Conservation (phyloP, 2,888 invertebrate genomes). For the Apoda limacodes region DNA sequence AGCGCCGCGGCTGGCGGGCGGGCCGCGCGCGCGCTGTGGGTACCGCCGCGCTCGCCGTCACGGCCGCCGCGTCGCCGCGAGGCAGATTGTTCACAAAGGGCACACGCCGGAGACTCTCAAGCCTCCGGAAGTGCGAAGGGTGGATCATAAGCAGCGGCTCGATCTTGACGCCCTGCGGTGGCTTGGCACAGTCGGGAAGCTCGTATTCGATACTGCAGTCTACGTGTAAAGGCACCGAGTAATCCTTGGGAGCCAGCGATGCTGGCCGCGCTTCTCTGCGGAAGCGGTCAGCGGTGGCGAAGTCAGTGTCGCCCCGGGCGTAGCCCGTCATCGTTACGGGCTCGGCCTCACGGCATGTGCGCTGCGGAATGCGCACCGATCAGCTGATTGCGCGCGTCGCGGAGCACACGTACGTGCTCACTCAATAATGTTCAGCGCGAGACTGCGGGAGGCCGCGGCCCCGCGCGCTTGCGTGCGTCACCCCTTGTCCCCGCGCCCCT, state of each 20-base stretch:
- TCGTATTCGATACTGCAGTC: slow-evolving; percentile 94
- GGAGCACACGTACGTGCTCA: slow-evolving; percentile 47
- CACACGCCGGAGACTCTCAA: slow-evolving; percentile 84
- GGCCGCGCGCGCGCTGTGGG: slow-evolving; percentile 27
- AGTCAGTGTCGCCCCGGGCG: slow-evolving; percentile 61
- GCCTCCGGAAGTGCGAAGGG: slow-evolving; percentile 89
- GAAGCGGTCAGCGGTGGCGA: slow-evolving; percentile 60
- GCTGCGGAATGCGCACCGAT: slow-evolving; percentile 53
- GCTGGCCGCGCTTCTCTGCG: slow-evolving; percentile 58
- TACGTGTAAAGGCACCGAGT: slow-evolving; percentile 87
- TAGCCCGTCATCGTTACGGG: slow-evolving; percentile 63
- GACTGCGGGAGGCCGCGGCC: slow-evolving; percentile 36
- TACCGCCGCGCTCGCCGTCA: slow-evolving; percentile 29
- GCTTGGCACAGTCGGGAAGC: slow-evolving; percentile 89
- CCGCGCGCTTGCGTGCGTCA: slow-evolving; percentile 37
- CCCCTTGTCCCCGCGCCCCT: slow-evolving; percentile 26
- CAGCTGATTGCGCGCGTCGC: slow-evolving; percentile 47
- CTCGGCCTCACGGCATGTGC: slow-evolving; percentile 64
- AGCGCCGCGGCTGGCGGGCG: slow-evolving; percentile 26
- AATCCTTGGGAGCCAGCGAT: slow-evolving; percentile 78
- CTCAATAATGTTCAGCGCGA: slow-evolving; percentile 40
- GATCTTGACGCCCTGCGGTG: slow-evolving; percentile 84
- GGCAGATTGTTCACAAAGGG: slow-evolving; percentile 88
- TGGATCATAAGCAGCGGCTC: slow-evolving; percentile 91
- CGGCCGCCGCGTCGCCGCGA: slow-evolving; percentile 59